Base-by-base conservation (phyloP, 1,140 invertebrate genomes). In the Drosophila lowei region DNA sequence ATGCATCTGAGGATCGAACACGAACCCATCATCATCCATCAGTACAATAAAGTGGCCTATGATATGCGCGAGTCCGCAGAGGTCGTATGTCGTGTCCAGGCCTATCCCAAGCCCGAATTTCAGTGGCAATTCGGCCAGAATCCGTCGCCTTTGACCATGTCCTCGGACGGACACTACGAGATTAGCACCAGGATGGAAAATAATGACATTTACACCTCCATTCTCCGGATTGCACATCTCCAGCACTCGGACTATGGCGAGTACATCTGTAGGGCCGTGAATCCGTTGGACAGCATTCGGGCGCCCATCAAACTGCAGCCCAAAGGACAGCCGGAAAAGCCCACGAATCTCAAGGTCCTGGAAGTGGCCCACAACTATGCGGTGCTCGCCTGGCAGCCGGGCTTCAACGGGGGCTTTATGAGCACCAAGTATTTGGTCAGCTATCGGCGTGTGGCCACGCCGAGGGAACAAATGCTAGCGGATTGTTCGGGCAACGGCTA, bases 1-100 rank as follows among this genome's bases (percentile, higher is more conserved):
- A 97, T 98, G 96, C 96, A 97, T 92, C 92, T 98, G 21, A 94
- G 96, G 83, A 96, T 98, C 81, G 96, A 98, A 93, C 97, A 98
- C 92, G 94, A 95, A 89, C 97, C 97, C 0, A 96, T 98, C 68
- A 93, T 96, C 5, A 92, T 97, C 3, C 95, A 96, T 89, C 94
- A 96, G 63, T 96, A 97, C 80, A 96, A 95, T 55, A 97, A 97
- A 91, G 97, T 98, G 0, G 97, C 97, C 8, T 97, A 95, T 79
- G 97, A 98, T 91, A 70, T 97, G 1, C 92, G 94, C 15, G 97
- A 98, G 85, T 95, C 94, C 0, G 97, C 97, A 0, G 94, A 96
- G 85, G 95, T 98, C 5, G 93, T 95, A 4, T 98, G 97, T 90
- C 94, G 95, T 79, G 96, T 98, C 3, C 96, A 97, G 88, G 97